Evolutionary conservation across 2,797 vertebrate genomes (phyloP).

Genomic region (Bradypodion ventrale): DNA sequence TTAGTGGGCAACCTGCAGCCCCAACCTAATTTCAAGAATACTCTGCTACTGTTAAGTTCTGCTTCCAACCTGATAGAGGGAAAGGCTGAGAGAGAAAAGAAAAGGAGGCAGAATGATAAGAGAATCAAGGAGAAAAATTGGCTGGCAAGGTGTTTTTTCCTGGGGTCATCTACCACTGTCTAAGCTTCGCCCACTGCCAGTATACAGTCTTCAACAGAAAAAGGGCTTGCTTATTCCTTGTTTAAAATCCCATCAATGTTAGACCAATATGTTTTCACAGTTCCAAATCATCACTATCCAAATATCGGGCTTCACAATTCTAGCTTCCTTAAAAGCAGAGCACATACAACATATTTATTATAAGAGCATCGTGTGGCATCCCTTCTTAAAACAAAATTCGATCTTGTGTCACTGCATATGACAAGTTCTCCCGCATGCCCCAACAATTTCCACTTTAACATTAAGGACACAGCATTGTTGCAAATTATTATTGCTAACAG

Average conservation of each 20-base stretch:
- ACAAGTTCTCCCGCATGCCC: not conserved
- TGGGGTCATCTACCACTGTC: not conserved
- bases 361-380: not conserved
- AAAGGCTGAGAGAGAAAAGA: not conserved
- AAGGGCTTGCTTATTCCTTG: not conserved
- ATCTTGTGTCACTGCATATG: not conserved
- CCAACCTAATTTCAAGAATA: not conserved
- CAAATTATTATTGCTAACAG: not conserved
- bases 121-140: not conserved
- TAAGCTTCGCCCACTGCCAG: not conserved
- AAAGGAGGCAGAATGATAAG: not conserved
- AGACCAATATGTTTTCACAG: not conserved
- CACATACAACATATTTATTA: not conserved
- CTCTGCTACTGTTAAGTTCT: not conserved
- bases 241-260: not conserved
- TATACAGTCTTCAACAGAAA: not conserved
- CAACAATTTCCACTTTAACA: not conserved
- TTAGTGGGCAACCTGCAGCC: not conserved
- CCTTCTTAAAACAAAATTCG: constrained; percentile 1
- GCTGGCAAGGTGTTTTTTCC: not conserved
- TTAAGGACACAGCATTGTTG: not conserved
- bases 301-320: not conserved
- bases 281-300: not conserved
- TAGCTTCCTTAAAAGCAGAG: constrained; percentile 1
- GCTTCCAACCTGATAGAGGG: not conserved